Evolutionary conservation across 2,113 vertebrate species (phyloP).

Genomic region (Pygoscelis adeliae): DNA sequence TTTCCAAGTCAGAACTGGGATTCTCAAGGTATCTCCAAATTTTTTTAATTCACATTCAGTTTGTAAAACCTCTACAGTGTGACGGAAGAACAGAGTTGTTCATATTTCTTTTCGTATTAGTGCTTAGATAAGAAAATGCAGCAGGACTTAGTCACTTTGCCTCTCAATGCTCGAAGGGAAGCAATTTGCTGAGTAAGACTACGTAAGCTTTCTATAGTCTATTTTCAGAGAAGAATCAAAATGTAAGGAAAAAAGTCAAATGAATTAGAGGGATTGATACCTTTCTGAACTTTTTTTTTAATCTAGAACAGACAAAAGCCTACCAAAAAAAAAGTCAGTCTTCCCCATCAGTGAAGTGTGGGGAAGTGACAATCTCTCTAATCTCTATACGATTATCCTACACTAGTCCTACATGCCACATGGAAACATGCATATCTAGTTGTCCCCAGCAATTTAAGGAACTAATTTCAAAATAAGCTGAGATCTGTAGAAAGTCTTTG

Average conservation of each 20-base stretch:
- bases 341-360: not conserved
- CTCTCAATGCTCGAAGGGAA: not conserved
- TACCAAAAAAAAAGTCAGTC: not conserved
- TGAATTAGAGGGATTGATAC: not conserved
- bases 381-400: not conserved
- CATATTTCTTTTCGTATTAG: not conserved
- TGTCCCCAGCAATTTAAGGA: not conserved
- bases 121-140: not conserved
- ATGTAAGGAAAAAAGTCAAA: not conserved
- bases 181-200: not conserved
- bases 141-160: not conserved
- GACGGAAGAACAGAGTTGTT: not conserved
- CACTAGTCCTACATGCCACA: not conserved
- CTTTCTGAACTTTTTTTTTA: not conserved
- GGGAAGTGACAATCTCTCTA: not conserved
- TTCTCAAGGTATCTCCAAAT: not conserved
- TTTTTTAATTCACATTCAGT: not conserved
- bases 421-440: not conserved
- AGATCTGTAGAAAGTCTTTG: not conserved
- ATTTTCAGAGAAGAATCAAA: not conserved
- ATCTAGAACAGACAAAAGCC: not conserved
- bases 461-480: not conserved
- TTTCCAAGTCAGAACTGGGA: not conserved
- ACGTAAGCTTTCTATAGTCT: not conserved
- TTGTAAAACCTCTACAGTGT: not conserved